Evolutionary conservation across 2,113 vertebrate genomes (phyloP), one percentile per base, ranked within the genome.

Genomic region (Campylorhamphus procurvoides): DNA sequence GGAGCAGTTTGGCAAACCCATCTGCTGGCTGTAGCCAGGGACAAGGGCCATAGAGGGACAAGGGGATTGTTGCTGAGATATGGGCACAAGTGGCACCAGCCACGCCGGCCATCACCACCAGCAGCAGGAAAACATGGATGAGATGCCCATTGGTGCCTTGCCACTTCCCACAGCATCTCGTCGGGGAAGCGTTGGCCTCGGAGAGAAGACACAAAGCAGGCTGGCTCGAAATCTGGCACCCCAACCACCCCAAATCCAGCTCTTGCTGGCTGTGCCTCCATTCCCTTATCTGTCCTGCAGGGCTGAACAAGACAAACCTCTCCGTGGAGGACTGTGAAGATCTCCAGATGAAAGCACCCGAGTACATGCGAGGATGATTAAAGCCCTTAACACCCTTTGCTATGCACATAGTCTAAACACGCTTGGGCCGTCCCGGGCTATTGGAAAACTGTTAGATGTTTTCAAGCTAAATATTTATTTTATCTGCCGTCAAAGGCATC

Each of bases 371-470:
- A 18, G 2, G 1, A 40, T 83, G 75, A 95, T 96, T 85, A 96
- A 96, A 96, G 92, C 20, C 49, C 33, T n/a, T 6, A 3, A 23
- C 2, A 0, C 12, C 62, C 72, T 91, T 93, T 96, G 59, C 67
- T 94, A 10, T 67, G 82, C 75, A 23, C 7, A 0, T 74, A 90
- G 76, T 49, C 93, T 96, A 93, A 93, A 96, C 90, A 95, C 0
- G 3, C 85, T 71, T 0, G 5, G 53, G 81, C 90, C 39, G 27
- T 49, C 46, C 74, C 0, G 0, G 20, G 50, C 66, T 35, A 87
- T 94, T 94, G 91, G 90, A 94, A 96, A 96, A 88, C 94, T 96
- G 92, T 88, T 86, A 91, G 75, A 96, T 83, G 72, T 79, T 90
- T 74, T 67, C 27, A 71, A 93, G 75, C 47, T 95, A 93, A 95